These are phyloP conservation scores for Xiphophorus maculatus DNA, from an alignment of 2,113 vertebrate species.

Conservation along the genomic window DNA sequence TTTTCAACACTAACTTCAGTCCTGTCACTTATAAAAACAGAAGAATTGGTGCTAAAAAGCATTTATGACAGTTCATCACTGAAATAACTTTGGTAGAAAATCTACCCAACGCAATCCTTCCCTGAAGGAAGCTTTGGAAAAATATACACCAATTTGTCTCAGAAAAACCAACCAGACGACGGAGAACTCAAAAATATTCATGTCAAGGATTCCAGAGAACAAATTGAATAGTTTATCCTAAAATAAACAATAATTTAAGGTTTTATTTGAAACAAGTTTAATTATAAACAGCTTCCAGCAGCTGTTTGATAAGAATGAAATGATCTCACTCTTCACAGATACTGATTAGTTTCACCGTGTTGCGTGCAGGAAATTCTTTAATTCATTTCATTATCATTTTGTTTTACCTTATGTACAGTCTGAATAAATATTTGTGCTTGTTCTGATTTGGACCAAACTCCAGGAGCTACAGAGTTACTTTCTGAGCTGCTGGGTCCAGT, in stretches of 20 bases:
- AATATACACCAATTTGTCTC: no score
- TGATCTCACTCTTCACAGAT: not conserved
- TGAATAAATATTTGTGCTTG: not conserved
- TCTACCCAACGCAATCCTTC: not conserved
- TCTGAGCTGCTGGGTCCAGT: no score
- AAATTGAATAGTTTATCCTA: no score
- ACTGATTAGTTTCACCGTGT: not conserved
- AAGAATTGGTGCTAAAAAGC: no score
- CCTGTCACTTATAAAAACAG: no score
- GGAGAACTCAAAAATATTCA: not conserved
- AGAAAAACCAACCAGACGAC: no score
- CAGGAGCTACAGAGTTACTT: not conserved
- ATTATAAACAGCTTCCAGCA: no score
- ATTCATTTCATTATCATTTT: not conserved
- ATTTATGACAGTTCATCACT: no score
- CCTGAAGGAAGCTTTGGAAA: not conserved
- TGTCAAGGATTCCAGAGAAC: not conserved
- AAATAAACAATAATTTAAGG: not conserved
- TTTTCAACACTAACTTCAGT: no score
- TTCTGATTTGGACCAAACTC: not conserved
- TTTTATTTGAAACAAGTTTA: not conserved
- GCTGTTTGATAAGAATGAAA: not conserved
- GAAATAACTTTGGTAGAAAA: no score
- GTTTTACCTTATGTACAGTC: not conserved
- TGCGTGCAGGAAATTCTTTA: not conserved